These are phyloP conservation scores for Uria aalge DNA, from an alignment of 2,113 vertebrate genomes.

Conservation along the genomic window DNA sequence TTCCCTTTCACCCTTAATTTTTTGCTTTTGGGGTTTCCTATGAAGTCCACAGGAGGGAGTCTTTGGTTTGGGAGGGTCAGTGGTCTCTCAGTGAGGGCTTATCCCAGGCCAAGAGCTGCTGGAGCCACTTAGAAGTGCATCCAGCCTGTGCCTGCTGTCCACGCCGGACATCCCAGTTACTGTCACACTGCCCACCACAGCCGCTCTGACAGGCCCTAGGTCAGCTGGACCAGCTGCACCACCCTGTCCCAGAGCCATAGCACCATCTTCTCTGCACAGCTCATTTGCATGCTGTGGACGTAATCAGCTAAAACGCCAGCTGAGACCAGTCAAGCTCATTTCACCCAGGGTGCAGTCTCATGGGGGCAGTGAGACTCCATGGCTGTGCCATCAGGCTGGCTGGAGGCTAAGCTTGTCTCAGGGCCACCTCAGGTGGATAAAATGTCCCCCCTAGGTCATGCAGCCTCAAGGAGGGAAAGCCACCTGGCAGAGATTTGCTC, in stretches of 20 bases:
- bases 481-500: neutral
- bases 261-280: neutral
- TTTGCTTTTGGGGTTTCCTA: neutral
- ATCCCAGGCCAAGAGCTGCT: neutral
- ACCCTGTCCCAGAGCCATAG: neutral
- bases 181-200: neutral
- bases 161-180: neutral
- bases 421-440: rapidly evolving
- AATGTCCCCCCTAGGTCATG: neutral
- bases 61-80: neutral
- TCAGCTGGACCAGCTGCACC: neutral
- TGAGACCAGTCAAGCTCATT: neutral
- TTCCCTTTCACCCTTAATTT: neutral
- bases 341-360: neutral
- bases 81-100: neutral
- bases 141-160: neutral
- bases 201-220: neutral
- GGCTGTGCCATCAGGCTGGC: neutral
- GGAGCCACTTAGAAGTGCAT: neutral
- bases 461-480: neutral
- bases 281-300: neutral
- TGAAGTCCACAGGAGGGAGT: neutral
- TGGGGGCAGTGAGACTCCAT: rapidly evolving
- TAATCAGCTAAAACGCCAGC: neutral
- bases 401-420: neutral